These are phyloP conservation scores for Zoanthus solanderi DNA, from an alignment of 92 coral and sea anemone genomes.

Conservation along the genomic window DNA sequence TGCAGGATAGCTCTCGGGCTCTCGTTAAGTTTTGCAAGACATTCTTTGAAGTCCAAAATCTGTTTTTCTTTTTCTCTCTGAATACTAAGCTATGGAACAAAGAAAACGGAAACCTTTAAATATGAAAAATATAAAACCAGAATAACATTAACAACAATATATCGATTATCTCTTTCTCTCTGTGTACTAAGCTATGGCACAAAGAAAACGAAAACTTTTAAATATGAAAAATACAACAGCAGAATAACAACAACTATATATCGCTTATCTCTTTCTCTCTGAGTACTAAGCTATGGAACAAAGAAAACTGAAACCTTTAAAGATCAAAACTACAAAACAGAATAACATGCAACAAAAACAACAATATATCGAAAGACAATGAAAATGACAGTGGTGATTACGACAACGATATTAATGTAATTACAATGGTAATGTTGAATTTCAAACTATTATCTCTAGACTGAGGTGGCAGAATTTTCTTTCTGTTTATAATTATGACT, in stretches of 20 bases:
- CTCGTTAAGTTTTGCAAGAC: conserved; percentile 75
- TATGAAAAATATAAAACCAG: neutral
- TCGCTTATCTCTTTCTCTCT: too few relatives aligned
- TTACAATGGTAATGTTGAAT: neutral
- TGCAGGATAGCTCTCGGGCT: conserved; percentile 60
- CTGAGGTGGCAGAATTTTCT: neutral
- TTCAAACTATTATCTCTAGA: neutral
- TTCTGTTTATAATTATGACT: conserved; percentile 11
- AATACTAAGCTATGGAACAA: conserved; percentile 26
- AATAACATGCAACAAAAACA: neutral
- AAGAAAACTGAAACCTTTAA: neutral
- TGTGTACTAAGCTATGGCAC: neutral
- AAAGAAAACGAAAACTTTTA: neutral
- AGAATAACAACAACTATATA: neutral
- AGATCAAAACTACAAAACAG: neutral
- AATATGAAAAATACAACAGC: neutral
- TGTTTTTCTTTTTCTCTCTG: conserved; percentile 74
- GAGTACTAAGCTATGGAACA: neutral
- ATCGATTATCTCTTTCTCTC: too few relatives aligned
- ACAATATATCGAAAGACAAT: neutral
- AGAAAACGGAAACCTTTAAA: neutral
- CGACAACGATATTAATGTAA: neutral
- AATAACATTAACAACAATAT: neutral
- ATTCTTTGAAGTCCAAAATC: conserved; percentile 80
- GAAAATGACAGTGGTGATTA: neutral